Base-by-base conservation (phyloP, 1,140 invertebrate genomes). In the Zaprionus africanus region DNA sequence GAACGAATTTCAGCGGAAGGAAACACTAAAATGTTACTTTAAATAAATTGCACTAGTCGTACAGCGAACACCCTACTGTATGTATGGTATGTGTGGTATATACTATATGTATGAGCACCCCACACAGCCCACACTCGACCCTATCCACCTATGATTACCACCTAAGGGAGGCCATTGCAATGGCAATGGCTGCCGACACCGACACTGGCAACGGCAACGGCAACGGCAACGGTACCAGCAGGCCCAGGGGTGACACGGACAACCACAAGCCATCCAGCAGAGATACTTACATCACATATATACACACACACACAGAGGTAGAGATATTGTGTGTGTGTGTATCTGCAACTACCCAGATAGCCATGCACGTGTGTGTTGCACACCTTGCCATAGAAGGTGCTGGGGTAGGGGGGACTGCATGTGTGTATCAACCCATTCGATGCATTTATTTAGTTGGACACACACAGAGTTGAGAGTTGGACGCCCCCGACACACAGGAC, bases 21-120 rank as follows among this genome's bases (percentile, higher is more conserved):
- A 91, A 91, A 86, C 90, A 91, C 88, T 91, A 91, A 91, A 91
- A 91, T 91, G 84, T 91, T 91, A 91, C 82, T 86, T 91, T 90
- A 79, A 85, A 91, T 81, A 85, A 88, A 91, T 88, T 88, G 80
- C 88, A 84, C 79, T 90, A 81, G 72, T 76, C 64, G 70, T 60
- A 56, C 34, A 41, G 59, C 57, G 57, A 62, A 62, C 46, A 69
- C 63, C 54, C 43, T 26, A 64, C 34, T 15, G 15, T 17, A 26
- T 46, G 3, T 36, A 17, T 38, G 46, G 46, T 38, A 4, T 34
- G 19, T 19, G 17, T 51, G 17, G 9, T 34, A 34, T 34, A 34
- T 9, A 22, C 28, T 34, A 4, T 60, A 17, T 54, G 4, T 63
- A 36, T 53, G 24, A 24, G 19, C 41, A 43, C 41, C 41, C 41